Base-by-base conservation (phyloP, 2,797 vertebrate genomes). In the Manis pentadactyla region DNA sequence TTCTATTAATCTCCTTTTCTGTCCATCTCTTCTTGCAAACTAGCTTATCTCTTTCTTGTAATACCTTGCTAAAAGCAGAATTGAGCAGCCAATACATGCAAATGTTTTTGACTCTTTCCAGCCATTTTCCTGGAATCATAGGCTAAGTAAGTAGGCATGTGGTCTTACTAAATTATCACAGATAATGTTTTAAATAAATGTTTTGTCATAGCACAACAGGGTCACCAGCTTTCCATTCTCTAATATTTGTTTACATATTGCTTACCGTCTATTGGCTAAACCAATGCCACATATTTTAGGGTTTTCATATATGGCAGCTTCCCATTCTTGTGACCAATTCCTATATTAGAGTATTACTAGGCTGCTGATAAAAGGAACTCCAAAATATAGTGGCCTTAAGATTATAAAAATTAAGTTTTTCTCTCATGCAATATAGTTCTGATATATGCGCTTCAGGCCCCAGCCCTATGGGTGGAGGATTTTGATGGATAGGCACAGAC, bases 11-110 rank as follows among this genome's bases (percentile, higher is more conserved):
- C 34, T 69, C 63, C 77, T 53, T 85, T 85, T 88, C 86, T 87
- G 73, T 13, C 59, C 34, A 39, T 49, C 55, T 93, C 49, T 66
- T 87, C 59, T 39, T 83, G 42, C 29, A 93, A 78, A 79, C 34
- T 53, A 42, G 61, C 53, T 82, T 85, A 8, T 82, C 71, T 95
- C 87, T 84, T 78, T 69, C 81, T 71, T 90, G 49, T 61, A 78
- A 59, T 55, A 63, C 55, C 87, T 87, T 87, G 31, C 77, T 46
- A 63, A 96, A 93, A 75, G 83, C 66, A 85, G 46, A 34, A 82
- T 6, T 18, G 37, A 61, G 27, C n/a, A 59, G 68, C 46, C 78
- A 91, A 71, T 59, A 49, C 7, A 51, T 57, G 25, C 49, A 78
- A 69, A 13, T 37, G 7, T 19, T 84, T 84, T 61, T 21, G 39